Conservation (phyloP, 2,797 vertebrate genomes). For the Ciconia nigra region DNA sequence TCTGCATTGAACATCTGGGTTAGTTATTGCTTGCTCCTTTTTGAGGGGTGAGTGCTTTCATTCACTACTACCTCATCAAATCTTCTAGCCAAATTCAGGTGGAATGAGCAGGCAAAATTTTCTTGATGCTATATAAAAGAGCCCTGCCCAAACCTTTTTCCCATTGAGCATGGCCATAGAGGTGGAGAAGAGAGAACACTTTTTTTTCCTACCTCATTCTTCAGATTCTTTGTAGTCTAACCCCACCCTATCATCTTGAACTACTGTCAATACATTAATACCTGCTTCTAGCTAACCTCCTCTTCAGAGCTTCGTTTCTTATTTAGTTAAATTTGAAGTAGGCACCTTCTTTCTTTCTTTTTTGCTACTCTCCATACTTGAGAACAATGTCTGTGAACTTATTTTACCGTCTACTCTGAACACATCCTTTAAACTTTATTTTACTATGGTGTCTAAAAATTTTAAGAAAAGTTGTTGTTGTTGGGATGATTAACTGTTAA, state of each 20-base stretch:
- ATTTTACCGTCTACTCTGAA: not conserved
- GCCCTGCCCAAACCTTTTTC: not conserved
- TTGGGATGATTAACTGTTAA: not conserved
- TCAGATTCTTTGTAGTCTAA: not conserved
- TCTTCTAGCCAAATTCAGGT: not conserved
- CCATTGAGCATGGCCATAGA: not conserved
- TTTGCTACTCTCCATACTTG: not conserved
- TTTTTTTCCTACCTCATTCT: not conserved
- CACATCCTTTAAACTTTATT: not conserved
- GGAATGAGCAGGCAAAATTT: not conserved
- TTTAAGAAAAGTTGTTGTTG: not conserved
- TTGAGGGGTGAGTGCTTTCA: not conserved
- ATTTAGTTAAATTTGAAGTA: not conserved
- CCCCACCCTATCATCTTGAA: not conserved
- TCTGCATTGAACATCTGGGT: not conserved
- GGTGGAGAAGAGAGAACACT: not conserved
- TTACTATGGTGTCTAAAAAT: not conserved
- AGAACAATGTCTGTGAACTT: not conserved
- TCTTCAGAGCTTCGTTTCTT: not conserved
- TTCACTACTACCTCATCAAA: not conserved
- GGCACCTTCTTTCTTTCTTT: not conserved
- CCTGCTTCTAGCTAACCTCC: not conserved
- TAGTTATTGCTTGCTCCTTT: not conserved
- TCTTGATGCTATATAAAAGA: not conserved
- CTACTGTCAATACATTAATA: not conserved